Evolutionary conservation across 2,888 invertebrate genomes (phyloP).

Genomic region (Pyrrhosoma nymphula): DNA sequence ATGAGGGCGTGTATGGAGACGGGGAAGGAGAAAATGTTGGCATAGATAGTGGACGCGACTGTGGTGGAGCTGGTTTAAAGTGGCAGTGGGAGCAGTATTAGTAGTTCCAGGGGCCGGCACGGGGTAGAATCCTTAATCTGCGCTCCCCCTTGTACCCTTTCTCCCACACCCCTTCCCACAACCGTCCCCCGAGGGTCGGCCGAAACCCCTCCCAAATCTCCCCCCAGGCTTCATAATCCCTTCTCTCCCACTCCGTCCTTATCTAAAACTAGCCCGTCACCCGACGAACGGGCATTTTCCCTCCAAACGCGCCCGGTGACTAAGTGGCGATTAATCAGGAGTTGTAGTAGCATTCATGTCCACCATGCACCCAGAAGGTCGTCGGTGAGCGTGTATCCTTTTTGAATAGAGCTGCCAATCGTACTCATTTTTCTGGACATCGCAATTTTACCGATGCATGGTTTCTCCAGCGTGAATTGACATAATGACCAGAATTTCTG

Average conservation of each 20-base stretch:
- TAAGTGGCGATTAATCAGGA: constrained; percentile 22
- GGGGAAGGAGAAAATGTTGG: background rate
- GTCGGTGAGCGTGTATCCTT: background rate
- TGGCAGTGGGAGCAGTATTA: background rate
- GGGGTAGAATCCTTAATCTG: constrained; percentile 25
- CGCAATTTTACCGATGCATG: no score
- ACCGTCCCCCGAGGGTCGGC: background rate
- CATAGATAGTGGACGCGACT: background rate
- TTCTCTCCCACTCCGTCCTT: background rate
- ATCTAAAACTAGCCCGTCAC: constrained; percentile 27
- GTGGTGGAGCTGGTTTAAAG: background rate
- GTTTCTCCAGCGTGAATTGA: no score
- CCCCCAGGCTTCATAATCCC: constrained; percentile 10
- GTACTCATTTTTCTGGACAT: no score
- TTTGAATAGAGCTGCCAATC: background rate
- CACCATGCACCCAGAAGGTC: background rate
- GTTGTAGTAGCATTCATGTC: background rate
- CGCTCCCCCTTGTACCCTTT: constrained; percentile 9
- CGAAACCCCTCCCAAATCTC: background rate
- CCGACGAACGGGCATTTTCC: background rate
- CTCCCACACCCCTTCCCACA: background rate
- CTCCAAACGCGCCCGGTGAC: background rate
- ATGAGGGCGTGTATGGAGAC: background rate
- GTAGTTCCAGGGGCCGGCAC: background rate
- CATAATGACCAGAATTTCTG: no score